phyloP scores from a whole-genome alignment of 2,113 vertebrate genomes.

The Grammatotria lemairii region DNA sequence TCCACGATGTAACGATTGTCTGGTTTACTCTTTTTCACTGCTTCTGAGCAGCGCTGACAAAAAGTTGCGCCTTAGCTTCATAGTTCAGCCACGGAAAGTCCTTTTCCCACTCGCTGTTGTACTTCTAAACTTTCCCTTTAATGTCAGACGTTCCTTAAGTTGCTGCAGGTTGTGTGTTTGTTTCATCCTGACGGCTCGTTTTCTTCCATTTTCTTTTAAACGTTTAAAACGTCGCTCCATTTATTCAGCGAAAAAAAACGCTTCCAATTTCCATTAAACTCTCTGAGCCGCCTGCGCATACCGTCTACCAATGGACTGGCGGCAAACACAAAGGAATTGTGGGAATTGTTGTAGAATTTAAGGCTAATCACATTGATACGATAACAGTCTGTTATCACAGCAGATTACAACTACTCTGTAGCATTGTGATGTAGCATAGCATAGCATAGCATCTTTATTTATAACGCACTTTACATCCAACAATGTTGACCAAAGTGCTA shows the following conservation, averaged over 20 bases:
- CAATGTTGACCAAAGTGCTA: too few species aligned
- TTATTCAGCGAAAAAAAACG: fast-evolving
- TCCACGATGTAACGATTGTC: neutral
- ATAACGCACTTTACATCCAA: too few species aligned
- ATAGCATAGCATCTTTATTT: too few species aligned
- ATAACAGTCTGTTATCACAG: neutral
- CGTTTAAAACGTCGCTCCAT: neutral
- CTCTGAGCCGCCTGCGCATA: neutral
- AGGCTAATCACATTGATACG: neutral
- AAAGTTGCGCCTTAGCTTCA: fast-evolving
- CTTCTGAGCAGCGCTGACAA: neutral
- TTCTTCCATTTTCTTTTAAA: neutral
- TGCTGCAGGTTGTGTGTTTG: neutral
- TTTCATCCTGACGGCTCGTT: neutral
- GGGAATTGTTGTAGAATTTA: neutral
- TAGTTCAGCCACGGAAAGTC: fast-evolving
- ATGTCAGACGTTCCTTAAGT: neutral
- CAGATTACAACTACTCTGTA: neutral
- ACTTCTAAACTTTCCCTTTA: neutral
- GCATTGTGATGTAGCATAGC: neutral
- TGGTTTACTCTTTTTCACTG: neutral
- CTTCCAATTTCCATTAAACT: neutral
- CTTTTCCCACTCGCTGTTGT: neutral
- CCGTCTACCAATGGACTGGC: fast-evolving
- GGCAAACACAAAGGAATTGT: neutral